These are phyloP conservation scores for Scaptomyza reducta DNA, from an alignment of 2,888 invertebrate genomes.

Conservation along the genomic window DNA sequence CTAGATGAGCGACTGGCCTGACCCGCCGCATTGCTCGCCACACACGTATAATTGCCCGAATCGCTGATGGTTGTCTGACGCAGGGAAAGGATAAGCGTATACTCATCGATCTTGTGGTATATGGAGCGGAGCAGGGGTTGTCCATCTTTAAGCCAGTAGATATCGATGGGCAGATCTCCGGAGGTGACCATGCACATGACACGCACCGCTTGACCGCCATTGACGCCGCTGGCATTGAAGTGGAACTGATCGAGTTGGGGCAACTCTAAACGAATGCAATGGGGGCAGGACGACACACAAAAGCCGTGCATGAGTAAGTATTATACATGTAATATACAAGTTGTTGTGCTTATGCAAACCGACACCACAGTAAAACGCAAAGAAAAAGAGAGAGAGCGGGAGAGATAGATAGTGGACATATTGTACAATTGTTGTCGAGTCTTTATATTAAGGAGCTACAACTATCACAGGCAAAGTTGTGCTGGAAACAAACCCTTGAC, in stretches of 20 bases:
- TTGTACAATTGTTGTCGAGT: conserved; percentile 52
- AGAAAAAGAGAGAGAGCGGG: conserved; percentile 10
- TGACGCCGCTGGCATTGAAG: conserved; percentile 85
- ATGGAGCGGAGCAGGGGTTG: conserved; percentile 81
- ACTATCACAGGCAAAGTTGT: conserved; percentile 29
- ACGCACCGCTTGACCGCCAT: conserved; percentile 85
- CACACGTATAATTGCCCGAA: conserved; percentile 86
- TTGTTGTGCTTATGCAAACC: conserved; percentile 49
- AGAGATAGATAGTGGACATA: conserved; percentile 23
- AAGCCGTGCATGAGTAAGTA: conserved; percentile 64
- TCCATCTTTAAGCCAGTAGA: conserved; percentile 87
- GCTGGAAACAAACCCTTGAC: conserved; percentile 82
- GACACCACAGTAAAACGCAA: conserved; percentile 51
- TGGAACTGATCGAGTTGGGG: conserved; percentile 86
- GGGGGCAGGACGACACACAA: conserved; percentile 35
- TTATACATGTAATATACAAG: conserved; percentile 37
- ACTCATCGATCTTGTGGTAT: conserved; percentile 85
- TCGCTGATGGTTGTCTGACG: conserved; percentile 84
- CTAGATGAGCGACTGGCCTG: conserved; percentile 85
- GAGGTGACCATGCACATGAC: conserved; percentile 88
- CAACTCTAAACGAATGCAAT: conserved; percentile 79
- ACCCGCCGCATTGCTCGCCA: conserved; percentile 86
- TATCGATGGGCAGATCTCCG: conserved; percentile 91
- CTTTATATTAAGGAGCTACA: conserved; percentile 39
- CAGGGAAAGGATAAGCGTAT: conserved; percentile 85